phyloP scores from a whole-genome alignment of 2,888 invertebrate species.

The Morpho achilles region DNA sequence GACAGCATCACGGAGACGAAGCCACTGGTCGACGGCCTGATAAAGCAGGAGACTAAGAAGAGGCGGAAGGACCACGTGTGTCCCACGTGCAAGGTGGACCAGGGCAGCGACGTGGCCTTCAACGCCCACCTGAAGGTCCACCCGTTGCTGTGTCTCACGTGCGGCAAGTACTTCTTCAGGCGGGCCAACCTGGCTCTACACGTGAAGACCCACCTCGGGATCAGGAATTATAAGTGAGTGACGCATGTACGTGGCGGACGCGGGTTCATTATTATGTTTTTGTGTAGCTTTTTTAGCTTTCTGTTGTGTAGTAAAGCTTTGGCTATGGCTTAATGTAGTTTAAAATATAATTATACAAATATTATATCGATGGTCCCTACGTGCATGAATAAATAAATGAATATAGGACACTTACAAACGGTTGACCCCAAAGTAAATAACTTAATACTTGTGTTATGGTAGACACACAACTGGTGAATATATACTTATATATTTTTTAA shows the following conservation, averaged over 20 bases:
- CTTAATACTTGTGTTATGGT: too few relatives aligned
- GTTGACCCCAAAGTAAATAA: too few relatives aligned
- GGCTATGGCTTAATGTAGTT: too few relatives aligned
- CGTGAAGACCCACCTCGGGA: conserved; percentile 88
- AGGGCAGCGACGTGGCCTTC: conserved; percentile 83
- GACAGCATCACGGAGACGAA: conserved; percentile 55
- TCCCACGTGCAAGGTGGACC: conserved; percentile 78
- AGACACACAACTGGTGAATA: too few relatives aligned
- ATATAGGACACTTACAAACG: too few relatives aligned
- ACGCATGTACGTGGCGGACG: conserved; percentile 23
- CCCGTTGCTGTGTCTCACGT: conserved; percentile 89
- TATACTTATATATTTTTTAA: too few relatives aligned
- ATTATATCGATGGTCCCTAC: too few relatives aligned
- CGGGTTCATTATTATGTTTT: too few relatives aligned
- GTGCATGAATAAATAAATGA: too few relatives aligned
- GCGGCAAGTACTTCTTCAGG: conserved; percentile 88
- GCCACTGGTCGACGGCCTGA: conserved; percentile 67
- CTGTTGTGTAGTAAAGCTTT: too few relatives aligned
- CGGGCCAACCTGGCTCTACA: conserved; percentile 88
- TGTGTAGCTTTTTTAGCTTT: too few relatives aligned
- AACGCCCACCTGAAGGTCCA: conserved; percentile 88
- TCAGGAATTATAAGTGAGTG: conserved; percentile 83
- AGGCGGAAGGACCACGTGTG: conserved; percentile 56
- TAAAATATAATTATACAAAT: too few relatives aligned
- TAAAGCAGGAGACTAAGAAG: conserved; percentile 63